phyloP scores from a whole-genome alignment of 2,113 vertebrate species.

The Axis porcinus region DNA sequence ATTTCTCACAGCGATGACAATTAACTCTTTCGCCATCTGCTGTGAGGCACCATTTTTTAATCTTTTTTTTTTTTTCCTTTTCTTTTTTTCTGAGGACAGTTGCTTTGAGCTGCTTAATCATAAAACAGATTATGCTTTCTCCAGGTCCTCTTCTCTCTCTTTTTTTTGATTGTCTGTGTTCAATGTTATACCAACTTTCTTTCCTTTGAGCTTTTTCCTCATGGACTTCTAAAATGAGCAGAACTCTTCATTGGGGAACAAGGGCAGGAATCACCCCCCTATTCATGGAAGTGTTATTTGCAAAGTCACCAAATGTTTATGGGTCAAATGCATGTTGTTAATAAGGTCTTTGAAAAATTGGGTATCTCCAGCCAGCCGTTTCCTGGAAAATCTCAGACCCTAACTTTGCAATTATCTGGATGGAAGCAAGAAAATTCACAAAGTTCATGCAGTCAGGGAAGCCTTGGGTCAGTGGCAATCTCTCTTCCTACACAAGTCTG shows the following conservation, averaged over 20 bases:
- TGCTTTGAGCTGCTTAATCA: background rate
- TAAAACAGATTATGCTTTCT: background rate
- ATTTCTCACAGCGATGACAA: slow-evolving; percentile 74
- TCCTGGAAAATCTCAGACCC: background rate
- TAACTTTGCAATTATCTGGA: background rate
- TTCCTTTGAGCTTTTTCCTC: background rate
- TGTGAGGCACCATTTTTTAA: background rate
- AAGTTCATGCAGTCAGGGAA: background rate
- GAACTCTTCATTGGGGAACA: background rate
- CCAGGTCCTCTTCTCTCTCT: background rate
- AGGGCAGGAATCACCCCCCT: background rate
- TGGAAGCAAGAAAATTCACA: background rate
- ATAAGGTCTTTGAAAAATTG: slow-evolving; percentile 14
- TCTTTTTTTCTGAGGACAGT: background rate
- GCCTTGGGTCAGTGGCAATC: background rate
- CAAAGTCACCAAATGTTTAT: slow-evolving; percentile 24
- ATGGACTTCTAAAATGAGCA: background rate
- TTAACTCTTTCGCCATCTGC: slow-evolving; percentile 64
- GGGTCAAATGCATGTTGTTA: background rate
- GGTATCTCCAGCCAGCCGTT: background rate
- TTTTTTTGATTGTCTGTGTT: background rate
- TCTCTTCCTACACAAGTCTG: slow-evolving; percentile 42
- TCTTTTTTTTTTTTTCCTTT: background rate
- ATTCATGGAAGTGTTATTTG: background rate
- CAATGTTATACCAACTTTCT: background rate